Conservation (phyloP, 2,113 vertebrate species). For the Urocitellus parryii region DNA sequence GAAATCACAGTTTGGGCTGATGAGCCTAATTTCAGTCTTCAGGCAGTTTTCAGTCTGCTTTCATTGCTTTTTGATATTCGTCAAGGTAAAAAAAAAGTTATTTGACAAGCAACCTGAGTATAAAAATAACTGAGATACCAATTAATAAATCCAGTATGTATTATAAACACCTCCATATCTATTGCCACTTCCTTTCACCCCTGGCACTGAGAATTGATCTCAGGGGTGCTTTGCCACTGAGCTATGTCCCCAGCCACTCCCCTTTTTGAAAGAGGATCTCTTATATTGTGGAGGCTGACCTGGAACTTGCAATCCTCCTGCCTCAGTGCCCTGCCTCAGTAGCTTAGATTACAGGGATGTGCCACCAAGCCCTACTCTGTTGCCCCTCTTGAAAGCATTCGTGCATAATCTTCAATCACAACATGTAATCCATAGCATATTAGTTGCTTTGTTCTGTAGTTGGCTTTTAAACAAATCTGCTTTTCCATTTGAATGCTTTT, state of each 20-base stretch:
- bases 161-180: neutral
- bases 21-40: constrained; percentile 30
- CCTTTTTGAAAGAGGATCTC: neutral
- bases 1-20: constrained; percentile 55
- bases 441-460: neutral
- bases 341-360: neutral
- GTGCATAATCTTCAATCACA: neutral
- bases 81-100: neutral
- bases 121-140: neutral
- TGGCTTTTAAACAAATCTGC: neutral
- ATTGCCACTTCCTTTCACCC: neutral
- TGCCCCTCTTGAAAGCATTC: neutral
- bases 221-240: neutral
- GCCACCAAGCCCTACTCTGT: neutral
- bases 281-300: neutral
- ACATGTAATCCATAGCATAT: neutral
- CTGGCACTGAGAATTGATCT: neutral
- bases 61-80: neutral
- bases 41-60: constrained; percentile 28
- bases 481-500: constrained; percentile 7
- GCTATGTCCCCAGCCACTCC: neutral
- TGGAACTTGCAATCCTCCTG: neutral
- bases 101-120: neutral
- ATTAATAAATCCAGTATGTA: neutral
- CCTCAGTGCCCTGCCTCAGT: neutral